Conservation (phyloP, 2,888 invertebrate genomes). For the Brassicogethes aeneus region DNA sequence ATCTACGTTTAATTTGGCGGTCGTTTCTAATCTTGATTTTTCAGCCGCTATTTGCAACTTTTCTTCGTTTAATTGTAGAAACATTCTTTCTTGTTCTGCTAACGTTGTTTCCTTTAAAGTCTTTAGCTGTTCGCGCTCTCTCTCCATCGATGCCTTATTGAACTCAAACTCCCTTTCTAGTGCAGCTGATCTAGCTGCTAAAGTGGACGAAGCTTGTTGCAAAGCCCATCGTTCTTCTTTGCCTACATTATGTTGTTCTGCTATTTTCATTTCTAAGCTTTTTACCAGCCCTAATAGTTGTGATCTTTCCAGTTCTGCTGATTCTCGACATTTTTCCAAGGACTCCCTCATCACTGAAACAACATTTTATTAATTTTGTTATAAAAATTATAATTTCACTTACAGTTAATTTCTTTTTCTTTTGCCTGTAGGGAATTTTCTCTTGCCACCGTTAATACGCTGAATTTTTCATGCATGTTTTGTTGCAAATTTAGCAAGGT, state of each 20-base stretch:
- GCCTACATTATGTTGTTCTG: constrained; percentile 48
- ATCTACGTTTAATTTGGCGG: constrained; percentile 31
- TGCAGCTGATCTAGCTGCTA: constrained; percentile 53
- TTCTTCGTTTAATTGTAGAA: constrained; percentile 50
- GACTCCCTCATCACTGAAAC: constrained; percentile 47
- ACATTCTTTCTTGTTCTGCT: constrained; percentile 50
- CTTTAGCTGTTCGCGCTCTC: constrained; percentile 52
- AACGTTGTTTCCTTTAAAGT: constrained; percentile 48
- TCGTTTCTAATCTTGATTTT: constrained; percentile 34
- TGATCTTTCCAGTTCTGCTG: constrained; percentile 47
- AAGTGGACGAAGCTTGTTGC: constrained; percentile 51
- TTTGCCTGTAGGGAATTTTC: constrained; percentile 45
- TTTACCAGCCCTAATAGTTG: constrained; percentile 47
- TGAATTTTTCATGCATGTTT: constrained; percentile 42
- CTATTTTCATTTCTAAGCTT: constrained; percentile 48
- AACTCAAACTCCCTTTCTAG: constrained; percentile 53
- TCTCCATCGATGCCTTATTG: constrained; percentile 46
- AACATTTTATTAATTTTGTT: not conserved
- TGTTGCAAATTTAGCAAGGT: constrained; percentile 43
- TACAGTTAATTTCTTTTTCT: constrained; percentile 49
- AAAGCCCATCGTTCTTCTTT: constrained; percentile 40
- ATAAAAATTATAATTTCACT: constrained; percentile 10
- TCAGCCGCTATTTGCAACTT: constrained; percentile 42
- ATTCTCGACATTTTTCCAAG: constrained; percentile 47
- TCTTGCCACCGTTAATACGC: constrained; percentile 40